Evolutionary conservation across 2,113 vertebrate genomes (phyloP).

Genomic region (Chiloscyllium plagiosum): DNA sequence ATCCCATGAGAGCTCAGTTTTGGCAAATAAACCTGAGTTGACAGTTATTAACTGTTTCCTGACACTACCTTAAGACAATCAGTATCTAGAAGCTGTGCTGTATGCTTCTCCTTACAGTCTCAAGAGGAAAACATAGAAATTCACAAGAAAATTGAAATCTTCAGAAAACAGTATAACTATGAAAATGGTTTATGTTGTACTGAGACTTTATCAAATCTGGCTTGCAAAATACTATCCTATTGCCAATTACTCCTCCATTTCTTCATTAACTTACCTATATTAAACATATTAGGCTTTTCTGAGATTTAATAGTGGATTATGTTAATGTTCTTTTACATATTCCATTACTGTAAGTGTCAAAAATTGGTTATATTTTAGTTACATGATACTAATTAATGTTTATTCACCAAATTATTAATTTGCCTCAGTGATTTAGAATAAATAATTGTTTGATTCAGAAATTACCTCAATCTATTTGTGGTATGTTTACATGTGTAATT

Average conservation of each 20-base stretch:
- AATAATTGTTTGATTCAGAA: not conserved
- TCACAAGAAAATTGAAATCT: not conserved
- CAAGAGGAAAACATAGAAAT: not conserved
- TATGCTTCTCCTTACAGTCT: not conserved
- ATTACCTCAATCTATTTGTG: not conserved
- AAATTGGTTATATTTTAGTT: not conserved
- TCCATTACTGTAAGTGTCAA: not conserved
- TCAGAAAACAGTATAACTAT: not conserved
- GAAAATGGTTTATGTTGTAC: not conserved
- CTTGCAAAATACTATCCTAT: not conserved
- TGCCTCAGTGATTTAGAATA: constrained; percentile 6
- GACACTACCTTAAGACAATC: not conserved
- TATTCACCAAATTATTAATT: not conserved
- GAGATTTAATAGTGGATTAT: not conserved
- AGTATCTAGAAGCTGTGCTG: not conserved
- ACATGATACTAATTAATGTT: not conserved
- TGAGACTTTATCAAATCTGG: not conserved
- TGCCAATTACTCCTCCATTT: not conserved
- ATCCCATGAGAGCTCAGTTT: not conserved
- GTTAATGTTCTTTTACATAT: not conserved
- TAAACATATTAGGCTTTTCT: not conserved
- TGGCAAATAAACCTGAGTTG: not conserved
- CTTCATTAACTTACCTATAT: not conserved
- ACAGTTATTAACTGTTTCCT: not conserved
- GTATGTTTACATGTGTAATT: not conserved